Base-by-base conservation (phyloP, 2,888 invertebrate genomes). In the Lissonota sp. region DNA sequence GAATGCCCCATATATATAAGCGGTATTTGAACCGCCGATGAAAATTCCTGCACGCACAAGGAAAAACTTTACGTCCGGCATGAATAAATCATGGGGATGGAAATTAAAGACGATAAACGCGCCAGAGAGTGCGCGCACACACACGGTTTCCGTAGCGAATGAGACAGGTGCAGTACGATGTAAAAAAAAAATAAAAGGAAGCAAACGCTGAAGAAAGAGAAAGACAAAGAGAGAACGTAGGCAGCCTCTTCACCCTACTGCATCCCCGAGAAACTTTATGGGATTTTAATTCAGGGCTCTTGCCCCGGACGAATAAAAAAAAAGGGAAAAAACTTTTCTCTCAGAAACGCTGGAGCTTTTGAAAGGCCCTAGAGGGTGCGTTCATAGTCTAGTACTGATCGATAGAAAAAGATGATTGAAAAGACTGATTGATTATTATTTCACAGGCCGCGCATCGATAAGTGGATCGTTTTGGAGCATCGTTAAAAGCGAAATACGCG, bases 41-140 rank as follows among this genome's bases (percentile, higher is more conserved):
- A 72, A 72, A 79, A 78, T 79, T 80, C 70, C 57, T 3, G 26
- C 76, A 74, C 83, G 82, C 86, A 80, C 75, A 82, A 76, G 60
- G 66, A 82, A 84, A 80, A 82, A 83, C 84, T 83, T 75, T 82
- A 75, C 79, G 83, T 70, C 74, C 79, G 49, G 72, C 86, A 91
- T 91, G 91, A 90, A 91, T 91, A 91, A 91, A 84, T 85, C 91
- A 91, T 91, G 89, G 89, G 88, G 87, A 90, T 90, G 90, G 89
- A 90, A 91, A 91, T 91, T 91, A 91, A 91, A 91, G 90, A 90
- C 90, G 90, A 91, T 91, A 90, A 90, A 90, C 90, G 89, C 87
- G 86, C 85, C 26, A 26, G 26, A 26, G 26, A 26, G 26, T 26
- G 26, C 26, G 57, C n/a, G 73, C 70, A 62, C 60, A 60, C 70